Base-by-base conservation (phyloP, 2,797 vertebrate species). In the Pseudochromis fuscus region DNA sequence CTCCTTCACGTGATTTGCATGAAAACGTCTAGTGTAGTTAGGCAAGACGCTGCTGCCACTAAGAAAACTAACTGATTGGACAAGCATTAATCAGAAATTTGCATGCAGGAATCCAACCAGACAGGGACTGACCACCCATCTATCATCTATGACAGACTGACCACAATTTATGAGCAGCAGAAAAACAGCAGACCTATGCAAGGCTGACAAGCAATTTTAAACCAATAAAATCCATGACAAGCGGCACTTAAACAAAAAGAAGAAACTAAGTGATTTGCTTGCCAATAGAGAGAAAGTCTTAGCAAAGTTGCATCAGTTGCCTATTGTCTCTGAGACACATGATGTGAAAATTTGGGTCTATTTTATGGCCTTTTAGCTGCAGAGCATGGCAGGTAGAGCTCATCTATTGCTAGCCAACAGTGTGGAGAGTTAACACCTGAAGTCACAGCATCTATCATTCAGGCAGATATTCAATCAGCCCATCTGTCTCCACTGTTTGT, bases 371-470 rank as follows among this genome's bases (percentile, higher is more conserved):
- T 46, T 66, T 3, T 19, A 35, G 19, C 45, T 15, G 33, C 72
- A 50, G 59, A 37, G 49, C 48, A 33, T 51, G 49, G 37, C 64
- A 80, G 56, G 21, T 67, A 57, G 4, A 77, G 38, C 58, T 67
- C 53, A 42, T 84, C 81, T 81, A 55, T 78, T 78, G 91, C 58
- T 75, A 52, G 71, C 25, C 51, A 35, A 63, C 35, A 55, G 37
- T 58, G 38, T 33, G n/a, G 67, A 72, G 61, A 48, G 67, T 58
- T 45, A 81, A 66, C 55, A 37, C 33, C 67, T 68, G 33, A 78
- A 72, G 65, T 82, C 68, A 64, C 16, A 56, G 48, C 62, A 79
- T 82, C 27, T 46, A 69, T 82, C 74, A 67, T 60, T 53, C 27
- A 50, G 51, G 37, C 55, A 67, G 75, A 77, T 77, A 81, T 66